Percentiles rank a stretch among this genome's conserved stretches.
Evolutionary conservation across 2,888 invertebrate genomes (phyloP).

Genomic region (Hymenopus coronatus): DNA sequence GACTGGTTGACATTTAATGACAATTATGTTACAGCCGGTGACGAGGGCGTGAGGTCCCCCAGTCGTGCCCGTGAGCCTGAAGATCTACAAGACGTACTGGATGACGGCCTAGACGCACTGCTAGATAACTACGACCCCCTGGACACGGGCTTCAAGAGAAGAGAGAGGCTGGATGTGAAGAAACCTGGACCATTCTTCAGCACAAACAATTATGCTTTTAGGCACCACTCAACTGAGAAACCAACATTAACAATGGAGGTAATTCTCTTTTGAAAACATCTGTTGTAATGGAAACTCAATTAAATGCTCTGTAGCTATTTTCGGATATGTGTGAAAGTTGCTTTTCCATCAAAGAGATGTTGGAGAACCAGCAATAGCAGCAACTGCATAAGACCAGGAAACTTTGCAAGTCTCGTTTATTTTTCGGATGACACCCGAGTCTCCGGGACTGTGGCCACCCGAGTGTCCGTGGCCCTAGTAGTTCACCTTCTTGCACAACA

Average conservation of each 20-base stretch:
- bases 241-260: background rate
- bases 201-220: constrained; percentile 59
- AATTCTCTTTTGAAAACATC: background rate
- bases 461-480: too few relatives aligned
- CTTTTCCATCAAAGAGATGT: too few relatives aligned
- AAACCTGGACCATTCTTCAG: constrained; percentile 88
- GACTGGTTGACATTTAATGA: too few relatives aligned
- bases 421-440: too few relatives aligned
- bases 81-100: constrained; percentile 12
- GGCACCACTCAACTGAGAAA: constrained; percentile 35
- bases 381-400: too few relatives aligned
- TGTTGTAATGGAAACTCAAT: too few relatives aligned
- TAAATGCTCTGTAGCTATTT: too few relatives aligned
- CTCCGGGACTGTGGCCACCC: too few relatives aligned
- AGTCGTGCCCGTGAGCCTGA: background rate
- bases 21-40: background rate
- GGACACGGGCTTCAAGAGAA: constrained; percentile 76
- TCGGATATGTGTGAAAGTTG: too few relatives aligned
- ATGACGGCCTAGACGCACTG: constrained; percentile 45
- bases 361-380: too few relatives aligned
- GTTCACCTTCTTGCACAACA: too few relatives aligned
- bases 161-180: constrained; percentile 88
- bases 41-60: background rate
- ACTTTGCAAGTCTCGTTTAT: too few relatives aligned
- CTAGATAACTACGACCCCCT: constrained; percentile 52